A percentile compares a stretch with the other conserved stretches of the same genome.
Conservation (phyloP, 2,797 vertebrate species). For the Rhincodon typus region DNA sequence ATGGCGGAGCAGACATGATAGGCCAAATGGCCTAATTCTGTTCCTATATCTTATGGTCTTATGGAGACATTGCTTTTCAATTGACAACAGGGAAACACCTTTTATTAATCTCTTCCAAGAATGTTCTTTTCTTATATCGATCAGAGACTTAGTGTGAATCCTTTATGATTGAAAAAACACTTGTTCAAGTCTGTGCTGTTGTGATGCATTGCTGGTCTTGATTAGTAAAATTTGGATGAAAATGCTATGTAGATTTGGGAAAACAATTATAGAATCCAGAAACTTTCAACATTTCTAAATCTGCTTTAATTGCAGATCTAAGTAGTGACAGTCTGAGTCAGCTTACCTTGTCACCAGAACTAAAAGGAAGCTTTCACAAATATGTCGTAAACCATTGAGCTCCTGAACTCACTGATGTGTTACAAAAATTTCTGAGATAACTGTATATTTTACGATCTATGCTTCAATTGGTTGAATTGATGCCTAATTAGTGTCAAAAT, state of each 20-base stretch:
- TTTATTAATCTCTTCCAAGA: not conserved
- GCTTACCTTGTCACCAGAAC: not conserved
- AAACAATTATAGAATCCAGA: not conserved
- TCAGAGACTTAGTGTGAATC: not conserved
- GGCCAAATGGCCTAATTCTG: no score
- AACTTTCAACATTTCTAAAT: not conserved
- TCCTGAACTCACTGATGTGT: not conserved
- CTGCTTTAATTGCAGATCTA: not conserved
- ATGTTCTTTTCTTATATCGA: not conserved
- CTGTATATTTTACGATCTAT: not conserved
- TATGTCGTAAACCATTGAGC: not conserved
- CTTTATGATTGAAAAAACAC: not conserved
- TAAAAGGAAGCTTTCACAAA: not conserved
- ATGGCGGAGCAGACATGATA: no score
- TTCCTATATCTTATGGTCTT: no score
- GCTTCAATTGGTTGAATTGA: not conserved
- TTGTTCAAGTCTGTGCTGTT: not conserved
- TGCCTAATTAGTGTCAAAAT: not conserved
- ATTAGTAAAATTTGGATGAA: not conserved
- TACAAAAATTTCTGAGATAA: not conserved
- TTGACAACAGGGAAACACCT: not conserved
- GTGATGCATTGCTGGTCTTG: not conserved
- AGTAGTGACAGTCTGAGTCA: not conserved
- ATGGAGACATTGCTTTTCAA: not conserved
- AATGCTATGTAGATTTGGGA: not conserved